Conservation (phyloP, 1,140 invertebrate genomes). For the Campoletis sonorensis region DNA sequence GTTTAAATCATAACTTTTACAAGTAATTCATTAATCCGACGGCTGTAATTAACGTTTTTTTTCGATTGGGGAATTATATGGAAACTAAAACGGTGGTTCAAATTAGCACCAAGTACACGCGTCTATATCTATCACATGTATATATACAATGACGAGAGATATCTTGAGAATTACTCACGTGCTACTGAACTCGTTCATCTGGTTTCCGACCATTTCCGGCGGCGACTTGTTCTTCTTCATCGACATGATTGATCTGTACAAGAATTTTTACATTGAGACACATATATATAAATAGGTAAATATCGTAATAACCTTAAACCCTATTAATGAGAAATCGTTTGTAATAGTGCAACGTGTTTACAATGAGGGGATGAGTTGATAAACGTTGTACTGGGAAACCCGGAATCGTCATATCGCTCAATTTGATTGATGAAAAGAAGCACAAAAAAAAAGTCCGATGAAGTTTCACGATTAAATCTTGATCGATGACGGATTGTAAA, state of each 20-base stretch:
- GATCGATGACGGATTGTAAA: not conserved
- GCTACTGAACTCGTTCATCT: conserved; percentile 70
- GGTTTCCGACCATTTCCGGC: conserved; percentile 52
- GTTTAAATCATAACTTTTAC: no score
- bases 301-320: not conserved
- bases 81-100: not conserved
- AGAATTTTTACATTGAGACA: conserved; percentile 11
- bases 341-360: not conserved
- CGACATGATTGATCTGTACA: conserved; percentile 53
- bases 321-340: conserved; percentile 14
- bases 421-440: conserved; percentile 10
- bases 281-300: not conserved
- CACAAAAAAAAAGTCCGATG: not conserved
- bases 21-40: not conserved
- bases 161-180: conserved; percentile 59
- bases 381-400: conserved; percentile 16
- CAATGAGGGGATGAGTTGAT: not conserved
- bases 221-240: conserved; percentile 62
- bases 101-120: not conserved
- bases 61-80: not conserved
- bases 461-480: not conserved
- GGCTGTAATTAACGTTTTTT: not conserved
- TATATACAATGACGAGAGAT: not conserved
- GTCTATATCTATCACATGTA: not conserved
- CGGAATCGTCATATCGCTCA: not conserved